These are phyloP conservation scores for Mus pahari DNA, from an alignment of 2,113 vertebrate species.

Conservation along the genomic window DNA sequence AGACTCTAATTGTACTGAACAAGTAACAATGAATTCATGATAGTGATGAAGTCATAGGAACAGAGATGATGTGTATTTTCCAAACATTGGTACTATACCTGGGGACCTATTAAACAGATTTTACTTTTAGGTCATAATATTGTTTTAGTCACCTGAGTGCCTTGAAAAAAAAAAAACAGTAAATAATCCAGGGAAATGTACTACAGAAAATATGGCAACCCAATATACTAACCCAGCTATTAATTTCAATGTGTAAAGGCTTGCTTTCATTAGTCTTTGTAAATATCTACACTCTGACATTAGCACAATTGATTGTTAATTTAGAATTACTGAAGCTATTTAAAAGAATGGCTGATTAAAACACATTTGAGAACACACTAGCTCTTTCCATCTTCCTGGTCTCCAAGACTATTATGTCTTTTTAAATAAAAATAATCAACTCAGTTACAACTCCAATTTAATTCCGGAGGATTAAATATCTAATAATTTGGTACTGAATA, in stretches of 20 bases:
- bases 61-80: background rate
- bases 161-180: background rate
- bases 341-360: constrained; percentile 17
- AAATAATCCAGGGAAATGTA: background rate
- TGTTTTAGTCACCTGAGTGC: background rate
- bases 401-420: background rate
- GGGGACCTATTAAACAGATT: background rate
- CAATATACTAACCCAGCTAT: background rate
- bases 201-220: background rate
- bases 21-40: background rate
- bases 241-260: background rate
- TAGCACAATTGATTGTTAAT: constrained; percentile 38
- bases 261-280: background rate
- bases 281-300: constrained; percentile 19
- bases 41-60: background rate
- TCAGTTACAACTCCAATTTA: background rate
- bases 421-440: constrained; percentile 1
- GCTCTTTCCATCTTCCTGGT: background rate
- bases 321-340: background rate
- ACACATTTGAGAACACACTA: background rate
- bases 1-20: background rate
- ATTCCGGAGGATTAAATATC: background rate
- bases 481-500: background rate
- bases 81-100: background rate
- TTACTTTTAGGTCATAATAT: fast-evolving